phyloP scores from a whole-genome alignment of 2,113 vertebrate genomes.

The Phylloscopus whistleri region DNA sequence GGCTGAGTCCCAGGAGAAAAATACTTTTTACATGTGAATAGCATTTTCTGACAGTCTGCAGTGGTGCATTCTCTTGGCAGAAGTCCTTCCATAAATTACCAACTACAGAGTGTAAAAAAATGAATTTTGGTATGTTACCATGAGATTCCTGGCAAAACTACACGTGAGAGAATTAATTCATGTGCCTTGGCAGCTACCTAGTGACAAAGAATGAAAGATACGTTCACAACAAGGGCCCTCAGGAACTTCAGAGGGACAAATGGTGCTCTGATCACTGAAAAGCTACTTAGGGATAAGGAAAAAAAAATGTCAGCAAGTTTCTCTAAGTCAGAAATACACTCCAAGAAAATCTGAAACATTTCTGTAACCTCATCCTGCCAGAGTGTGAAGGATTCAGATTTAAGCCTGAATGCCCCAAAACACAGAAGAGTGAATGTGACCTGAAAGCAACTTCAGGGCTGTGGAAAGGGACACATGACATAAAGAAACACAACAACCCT shows the following conservation, averaged over 20 bases:
- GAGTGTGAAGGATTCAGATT: background rate
- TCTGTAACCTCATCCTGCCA: background rate
- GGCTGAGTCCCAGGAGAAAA: background rate
- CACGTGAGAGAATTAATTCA: background rate
- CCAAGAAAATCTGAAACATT: background rate
- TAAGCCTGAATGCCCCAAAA: background rate
- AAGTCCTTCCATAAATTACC: constrained; percentile 4
- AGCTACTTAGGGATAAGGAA: background rate
- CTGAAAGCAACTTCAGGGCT: background rate
- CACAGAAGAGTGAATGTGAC: background rate
- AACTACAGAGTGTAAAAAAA: background rate
- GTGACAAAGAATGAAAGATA: background rate
- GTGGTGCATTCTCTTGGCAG: background rate
- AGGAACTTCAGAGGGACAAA: constrained; percentile 12
- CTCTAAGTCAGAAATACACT: background rate
- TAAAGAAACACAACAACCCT: background rate
- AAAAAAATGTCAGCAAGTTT: constrained; percentile 1
- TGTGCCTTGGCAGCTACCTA: background rate
- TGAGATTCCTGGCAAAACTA: constrained; percentile 15
- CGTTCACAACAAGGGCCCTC: background rate
- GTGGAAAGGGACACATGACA: background rate
- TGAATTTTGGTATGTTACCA: background rate
- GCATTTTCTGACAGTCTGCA: background rate
- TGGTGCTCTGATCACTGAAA: background rate
- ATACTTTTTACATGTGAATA: background rate